These are phyloP conservation scores for Lipotes vexillifer DNA, from an alignment of 2,113 vertebrate genomes.

Conservation along the genomic window DNA sequence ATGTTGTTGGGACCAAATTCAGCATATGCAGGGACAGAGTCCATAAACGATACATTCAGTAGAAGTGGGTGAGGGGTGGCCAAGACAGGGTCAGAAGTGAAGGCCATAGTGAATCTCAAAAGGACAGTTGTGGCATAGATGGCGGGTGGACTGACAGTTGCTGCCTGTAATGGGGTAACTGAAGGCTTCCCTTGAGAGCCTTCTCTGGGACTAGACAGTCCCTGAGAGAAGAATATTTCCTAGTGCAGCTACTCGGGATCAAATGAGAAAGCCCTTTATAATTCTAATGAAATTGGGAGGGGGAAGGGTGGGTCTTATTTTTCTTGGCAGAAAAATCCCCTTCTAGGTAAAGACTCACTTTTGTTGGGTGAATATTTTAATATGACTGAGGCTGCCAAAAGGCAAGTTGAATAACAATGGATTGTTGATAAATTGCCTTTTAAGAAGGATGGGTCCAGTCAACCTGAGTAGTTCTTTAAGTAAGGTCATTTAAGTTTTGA, in stretches of 20 bases:
- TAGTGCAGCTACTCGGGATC: background rate
- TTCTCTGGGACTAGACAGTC: background rate
- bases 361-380: background rate
- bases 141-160: background rate
- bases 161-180: background rate
- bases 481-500: background rate
- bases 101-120: background rate
- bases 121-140: background rate
- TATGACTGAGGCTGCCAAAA: background rate
- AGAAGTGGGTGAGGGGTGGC: background rate
- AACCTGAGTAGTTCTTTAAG: background rate
- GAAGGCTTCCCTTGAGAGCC: background rate
- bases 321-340: background rate
- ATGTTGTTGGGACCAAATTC: background rate
- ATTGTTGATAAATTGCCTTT: background rate
- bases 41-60: background rate
- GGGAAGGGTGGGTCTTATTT: background rate
- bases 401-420: background rate
- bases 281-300: background rate
- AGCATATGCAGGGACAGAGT: background rate
- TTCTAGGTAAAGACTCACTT: background rate
- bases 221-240: background rate
- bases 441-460: background rate
- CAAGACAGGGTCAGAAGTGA: background rate
- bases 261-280: background rate